Base-by-base conservation (phyloP, 1,140 invertebrate genomes). In the Lepidurus apus region DNA sequence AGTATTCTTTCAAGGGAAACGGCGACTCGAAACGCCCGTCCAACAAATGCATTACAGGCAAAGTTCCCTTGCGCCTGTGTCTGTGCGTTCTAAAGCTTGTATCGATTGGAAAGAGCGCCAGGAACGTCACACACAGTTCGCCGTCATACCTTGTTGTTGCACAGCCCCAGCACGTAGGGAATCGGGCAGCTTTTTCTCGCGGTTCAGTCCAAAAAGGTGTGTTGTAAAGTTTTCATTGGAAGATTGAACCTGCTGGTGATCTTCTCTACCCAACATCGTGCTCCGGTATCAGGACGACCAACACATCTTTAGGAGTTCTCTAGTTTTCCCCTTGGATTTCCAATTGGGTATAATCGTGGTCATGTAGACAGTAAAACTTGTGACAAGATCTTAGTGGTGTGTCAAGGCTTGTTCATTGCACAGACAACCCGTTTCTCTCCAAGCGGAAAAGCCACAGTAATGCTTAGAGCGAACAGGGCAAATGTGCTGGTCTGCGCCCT, bases 91-190 rank as follows among this genome's bases (percentile, higher is more conserved):
- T n/a, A 21, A 65, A 65, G 53, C 53, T 65, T 65, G n/a, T 65
- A 65, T 65, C 53, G 53, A 65, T 65, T 65, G 53, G 53, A 65
- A 65, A 21, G 53, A 65, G 53, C n/a, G 53, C 9, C 53, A 65
- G 21, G 53, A 65, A 21, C 53, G 53, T 65, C 53, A 65, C 53
- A 13, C 53, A 21, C 53, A 65, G 53, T 65, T 65, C 53, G 53
- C 53, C 53, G 53, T 65, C 53, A 21, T 65, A 21, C 53, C 53
- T 65, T 65, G 53, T 65, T 65, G 53, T 65, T 5, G 53, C 34
- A 34, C 34, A 65, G 53, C 53, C 21, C 17, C 21, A 21, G 53
- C 47, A 65, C 53, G 53, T 65, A 65, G 17, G 21, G 53, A 65
- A 65, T 65, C 53, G 53, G 53, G 53, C 53, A 65, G 53, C 53